Evolutionary conservation across 2,797 vertebrate species (phyloP).

Genomic region (Lates japonicus): DNA sequence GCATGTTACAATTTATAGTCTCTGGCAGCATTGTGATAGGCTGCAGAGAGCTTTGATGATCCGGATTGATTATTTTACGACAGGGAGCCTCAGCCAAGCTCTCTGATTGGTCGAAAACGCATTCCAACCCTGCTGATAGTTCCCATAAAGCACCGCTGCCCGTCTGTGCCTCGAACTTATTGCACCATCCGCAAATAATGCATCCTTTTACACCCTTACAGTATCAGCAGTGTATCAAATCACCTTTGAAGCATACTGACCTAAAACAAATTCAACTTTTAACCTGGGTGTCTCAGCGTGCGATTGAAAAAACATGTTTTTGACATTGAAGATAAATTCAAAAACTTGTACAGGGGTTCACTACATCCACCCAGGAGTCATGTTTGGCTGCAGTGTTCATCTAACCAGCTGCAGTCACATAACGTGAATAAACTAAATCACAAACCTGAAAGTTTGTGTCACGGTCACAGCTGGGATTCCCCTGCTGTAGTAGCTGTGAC

Average conservation of each 20-base stretch:
- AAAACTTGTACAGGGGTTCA: neutral
- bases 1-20: conserved; percentile 51
- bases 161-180: neutral
- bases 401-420: neutral
- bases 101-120: conserved; percentile 45
- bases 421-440: neutral
- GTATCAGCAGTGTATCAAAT: conserved; percentile 17
- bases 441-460: neutral
- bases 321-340: neutral
- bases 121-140: conserved; percentile 61
- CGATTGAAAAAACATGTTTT: neutral
- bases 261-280: neutral
- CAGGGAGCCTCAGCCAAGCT: neutral
- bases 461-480: neutral
- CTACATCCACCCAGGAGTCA: neutral
- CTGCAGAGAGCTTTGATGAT: conserved; percentile 53
- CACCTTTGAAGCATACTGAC: conserved; percentile 9
- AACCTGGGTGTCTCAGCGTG: neutral
- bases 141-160: conserved; percentile 45
- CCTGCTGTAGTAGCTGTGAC: neutral
- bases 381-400: neutral
- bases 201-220: conserved; percentile 3
- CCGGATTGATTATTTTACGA: conserved; percentile 65
- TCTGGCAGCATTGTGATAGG: conserved; percentile 36
- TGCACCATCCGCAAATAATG: conserved; percentile 23